These are phyloP conservation scores for Nomada flava DNA, from an alignment of 2,888 invertebrate genomes.

Conservation along the genomic window DNA sequence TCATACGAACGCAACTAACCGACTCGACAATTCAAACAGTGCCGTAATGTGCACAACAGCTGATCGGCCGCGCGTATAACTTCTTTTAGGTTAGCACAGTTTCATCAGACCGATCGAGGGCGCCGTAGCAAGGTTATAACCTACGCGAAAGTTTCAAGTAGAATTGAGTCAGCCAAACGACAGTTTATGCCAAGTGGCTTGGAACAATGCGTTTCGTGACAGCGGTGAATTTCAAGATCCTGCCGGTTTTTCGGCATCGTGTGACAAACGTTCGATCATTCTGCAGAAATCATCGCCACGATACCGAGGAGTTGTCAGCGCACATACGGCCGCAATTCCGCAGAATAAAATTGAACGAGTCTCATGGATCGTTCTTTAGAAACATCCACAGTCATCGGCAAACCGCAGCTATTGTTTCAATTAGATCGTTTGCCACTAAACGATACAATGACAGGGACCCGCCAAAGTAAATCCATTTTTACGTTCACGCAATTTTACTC, in stretches of 20 bases:
- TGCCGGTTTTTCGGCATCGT: slow-evolving; percentile 76
- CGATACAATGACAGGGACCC: slow-evolving; percentile 71
- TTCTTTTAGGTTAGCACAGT: slow-evolving; percentile 45
- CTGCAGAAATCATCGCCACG: slow-evolving; percentile 59
- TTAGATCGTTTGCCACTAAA: slow-evolving; percentile 74
- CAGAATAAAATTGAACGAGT: slow-evolving; percentile 35
- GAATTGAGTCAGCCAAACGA: background rate
- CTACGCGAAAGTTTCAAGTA: slow-evolving; percentile 21
- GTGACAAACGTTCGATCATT: slow-evolving; percentile 65
- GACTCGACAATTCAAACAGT: background rate
- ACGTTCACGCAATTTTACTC: background rate
- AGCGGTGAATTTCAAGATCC: slow-evolving; percentile 70
- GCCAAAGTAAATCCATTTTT: slow-evolving; percentile 63
- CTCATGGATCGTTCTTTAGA: slow-evolving; percentile 40
- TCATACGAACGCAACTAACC: background rate
- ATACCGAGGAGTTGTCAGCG: slow-evolving; percentile 52
- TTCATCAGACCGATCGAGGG: slow-evolving; percentile 38
- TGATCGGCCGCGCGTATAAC: slow-evolving; percentile 7
- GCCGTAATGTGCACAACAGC: slow-evolving; percentile 15
- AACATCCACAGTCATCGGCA: slow-evolving; percentile 57
- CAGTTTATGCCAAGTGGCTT: slow-evolving; percentile 42
- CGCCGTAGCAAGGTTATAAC: slow-evolving; percentile 26
- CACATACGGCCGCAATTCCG: slow-evolving; percentile 43
- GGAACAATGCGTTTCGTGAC: slow-evolving; percentile 72
- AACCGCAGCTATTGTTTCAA: slow-evolving; percentile 57